phyloP scores from a whole-genome alignment of 2,888 invertebrate species.

The Argyra leucocephala region DNA sequence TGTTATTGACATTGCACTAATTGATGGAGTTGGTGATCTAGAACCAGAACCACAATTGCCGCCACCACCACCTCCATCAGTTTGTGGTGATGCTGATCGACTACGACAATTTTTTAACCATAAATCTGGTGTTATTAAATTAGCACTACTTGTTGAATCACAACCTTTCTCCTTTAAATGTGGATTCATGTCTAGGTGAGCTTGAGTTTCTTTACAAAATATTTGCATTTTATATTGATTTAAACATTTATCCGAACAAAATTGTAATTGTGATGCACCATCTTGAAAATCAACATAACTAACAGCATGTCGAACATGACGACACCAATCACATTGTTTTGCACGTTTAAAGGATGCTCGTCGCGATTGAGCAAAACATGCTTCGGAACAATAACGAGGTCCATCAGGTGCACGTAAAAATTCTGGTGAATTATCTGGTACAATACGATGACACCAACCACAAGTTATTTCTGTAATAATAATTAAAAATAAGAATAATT shows the following conservation, averaged over 20 bases:
- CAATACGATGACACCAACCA: conserved; percentile 65
- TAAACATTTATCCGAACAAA: conserved; percentile 84
- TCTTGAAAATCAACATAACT: conserved; percentile 88
- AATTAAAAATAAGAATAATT: background rate
- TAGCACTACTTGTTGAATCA: conserved; percentile 35
- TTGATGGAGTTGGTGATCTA: conserved; percentile 45
- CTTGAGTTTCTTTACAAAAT: conserved; percentile 87
- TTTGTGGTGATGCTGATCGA: conserved; percentile 52
- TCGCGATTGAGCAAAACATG: conserved; percentile 82
- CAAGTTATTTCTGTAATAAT: conserved; percentile 44
- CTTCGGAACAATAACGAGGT: conserved; percentile 64
- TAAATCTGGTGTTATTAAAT: conserved; percentile 78
- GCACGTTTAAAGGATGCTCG: conserved; percentile 83
- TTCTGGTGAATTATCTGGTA: conserved; percentile 49
- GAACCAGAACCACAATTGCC: conserved; percentile 31
- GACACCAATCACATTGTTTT: conserved; percentile 89
- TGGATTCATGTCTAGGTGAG: conserved; percentile 77
- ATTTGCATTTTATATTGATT: conserved; percentile 97
- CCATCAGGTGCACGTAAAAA: conserved; percentile 45
- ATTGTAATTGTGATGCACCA: conserved; percentile 82
- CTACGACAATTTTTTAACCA: conserved; percentile 77
- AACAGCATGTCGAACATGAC: conserved; percentile 79
- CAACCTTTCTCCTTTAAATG: conserved; percentile 50
- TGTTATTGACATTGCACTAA: conserved; percentile 17
- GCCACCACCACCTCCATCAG: conserved; percentile 37